These are phyloP conservation scores for Basileuterus tristriatus DNA, from an alignment of 2,797 vertebrate species.

Conservation along the genomic window DNA sequence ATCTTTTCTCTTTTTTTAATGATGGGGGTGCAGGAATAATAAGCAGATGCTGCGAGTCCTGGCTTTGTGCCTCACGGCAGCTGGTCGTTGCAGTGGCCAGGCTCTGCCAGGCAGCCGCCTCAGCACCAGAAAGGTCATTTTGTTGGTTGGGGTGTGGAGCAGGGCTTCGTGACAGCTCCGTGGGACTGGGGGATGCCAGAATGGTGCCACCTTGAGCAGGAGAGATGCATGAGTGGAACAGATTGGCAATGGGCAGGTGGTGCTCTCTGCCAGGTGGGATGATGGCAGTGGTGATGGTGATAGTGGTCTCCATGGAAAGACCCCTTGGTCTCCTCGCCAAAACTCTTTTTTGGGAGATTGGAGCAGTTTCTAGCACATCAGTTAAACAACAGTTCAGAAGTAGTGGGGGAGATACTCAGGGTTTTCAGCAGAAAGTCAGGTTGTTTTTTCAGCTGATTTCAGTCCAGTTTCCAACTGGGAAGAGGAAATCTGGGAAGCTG, in stretches of 20 bases:
- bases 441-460: slow-evolving; percentile 30
- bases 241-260: rapidly evolving
- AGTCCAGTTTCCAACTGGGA: background rate
- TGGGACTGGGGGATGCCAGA: background rate
- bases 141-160: too few relatives aligned
- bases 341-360: background rate
- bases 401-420: background rate
- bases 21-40: slow-evolving; percentile 31
- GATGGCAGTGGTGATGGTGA: background rate
- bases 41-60: background rate
- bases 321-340: rapidly evolving
- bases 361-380: background rate
- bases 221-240: rapidly evolving
- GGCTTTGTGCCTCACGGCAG: background rate
- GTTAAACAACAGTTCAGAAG: background rate
- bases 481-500: background rate
- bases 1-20: slow-evolving; percentile 16
- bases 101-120: background rate
- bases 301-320: background rate
- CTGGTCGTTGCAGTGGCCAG: rapidly evolving
- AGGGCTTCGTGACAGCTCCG: rapidly evolving
- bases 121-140: background rate
- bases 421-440: background rate
- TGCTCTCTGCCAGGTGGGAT: background rate
- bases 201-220: background rate